These are phyloP conservation scores for Lasioglossum baleicum DNA, from an alignment of 1,140 invertebrate genomes.

Conservation along the genomic window DNA sequence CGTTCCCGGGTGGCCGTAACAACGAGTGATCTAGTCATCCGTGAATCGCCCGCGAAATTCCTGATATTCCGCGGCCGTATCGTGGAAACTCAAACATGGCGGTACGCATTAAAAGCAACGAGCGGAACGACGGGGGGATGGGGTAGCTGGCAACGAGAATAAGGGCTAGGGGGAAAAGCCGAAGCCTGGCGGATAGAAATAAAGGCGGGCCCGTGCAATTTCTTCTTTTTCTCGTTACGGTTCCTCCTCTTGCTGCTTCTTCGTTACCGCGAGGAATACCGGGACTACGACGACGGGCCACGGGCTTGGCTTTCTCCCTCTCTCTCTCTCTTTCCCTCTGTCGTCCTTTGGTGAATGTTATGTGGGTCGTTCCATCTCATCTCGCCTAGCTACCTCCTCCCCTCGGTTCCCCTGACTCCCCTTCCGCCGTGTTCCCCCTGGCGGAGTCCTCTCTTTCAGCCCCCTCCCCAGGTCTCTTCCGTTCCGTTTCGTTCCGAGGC, in stretches of 20 bases:
- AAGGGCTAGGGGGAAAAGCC: neutral
- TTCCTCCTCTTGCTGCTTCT: conserved; percentile 38
- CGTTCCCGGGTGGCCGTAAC: neutral
- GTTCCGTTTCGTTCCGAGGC: conserved; percentile 60
- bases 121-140: neutral
- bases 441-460: neutral
- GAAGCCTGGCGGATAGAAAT: neutral
- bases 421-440: too few species aligned
- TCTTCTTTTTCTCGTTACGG: conserved; percentile 56
- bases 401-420: too few species aligned
- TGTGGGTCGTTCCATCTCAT: conserved; percentile 65
- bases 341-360: conserved; percentile 52
- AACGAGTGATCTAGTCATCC: neutral
- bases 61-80: neutral
- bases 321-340: conserved; percentile 5
- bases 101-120: conserved; percentile 20
- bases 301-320: neutral
- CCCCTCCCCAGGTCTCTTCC: conserved; percentile 44
- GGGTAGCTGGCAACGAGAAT: too few species aligned
- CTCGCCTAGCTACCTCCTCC: neutral
- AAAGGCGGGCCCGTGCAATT: conserved; percentile 7
- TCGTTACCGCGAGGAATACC: conserved; percentile 45
- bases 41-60: neutral
- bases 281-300: neutral
- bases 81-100: neutral